Conservation (phyloP, 2,113 vertebrate genomes). For the Serinus canaria region DNA sequence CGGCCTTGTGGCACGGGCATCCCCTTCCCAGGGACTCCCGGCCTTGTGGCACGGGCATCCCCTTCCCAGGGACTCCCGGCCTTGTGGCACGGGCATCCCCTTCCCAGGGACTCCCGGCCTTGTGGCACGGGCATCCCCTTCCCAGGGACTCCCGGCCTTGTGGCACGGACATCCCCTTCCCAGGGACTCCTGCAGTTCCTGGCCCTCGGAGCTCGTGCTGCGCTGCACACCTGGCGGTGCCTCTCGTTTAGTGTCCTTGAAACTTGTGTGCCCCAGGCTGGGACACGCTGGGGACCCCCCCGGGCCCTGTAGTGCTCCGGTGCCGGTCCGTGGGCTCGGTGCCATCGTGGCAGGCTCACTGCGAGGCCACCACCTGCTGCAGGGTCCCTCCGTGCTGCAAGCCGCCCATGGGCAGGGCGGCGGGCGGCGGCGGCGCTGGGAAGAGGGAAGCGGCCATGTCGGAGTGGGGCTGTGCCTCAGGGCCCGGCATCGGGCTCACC, state of each 20-base stretch:
- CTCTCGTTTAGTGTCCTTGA: not conserved
- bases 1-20: no score
- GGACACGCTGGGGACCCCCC: not conserved
- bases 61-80: not conserved
- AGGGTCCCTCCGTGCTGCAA: slow-evolving; percentile 83
- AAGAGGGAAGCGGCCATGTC: slow-evolving; percentile 71
- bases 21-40: not conserved
- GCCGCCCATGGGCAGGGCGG: slow-evolving; percentile 63
- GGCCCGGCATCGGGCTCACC: slow-evolving; percentile 83
- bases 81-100: not conserved
- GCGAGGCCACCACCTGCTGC: slow-evolving; percentile 83
- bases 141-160: accelerated
- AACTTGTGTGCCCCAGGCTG: not conserved
- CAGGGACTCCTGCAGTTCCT: not conserved
- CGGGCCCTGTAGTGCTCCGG: not conserved
- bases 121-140: not conserved
- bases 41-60: not conserved
- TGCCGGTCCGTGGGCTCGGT: not conserved
- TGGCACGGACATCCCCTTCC: not conserved
- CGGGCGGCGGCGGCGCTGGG: slow-evolving; percentile 62
- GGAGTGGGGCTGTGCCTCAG: slow-evolving; percentile 72
- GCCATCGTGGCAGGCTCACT: not conserved
- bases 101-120: accelerated
- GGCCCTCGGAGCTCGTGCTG: not conserved
- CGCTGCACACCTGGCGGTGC: not conserved